phyloP scores from a whole-genome alignment of 2,888 invertebrate species.

The Acrobasis suavella region DNA sequence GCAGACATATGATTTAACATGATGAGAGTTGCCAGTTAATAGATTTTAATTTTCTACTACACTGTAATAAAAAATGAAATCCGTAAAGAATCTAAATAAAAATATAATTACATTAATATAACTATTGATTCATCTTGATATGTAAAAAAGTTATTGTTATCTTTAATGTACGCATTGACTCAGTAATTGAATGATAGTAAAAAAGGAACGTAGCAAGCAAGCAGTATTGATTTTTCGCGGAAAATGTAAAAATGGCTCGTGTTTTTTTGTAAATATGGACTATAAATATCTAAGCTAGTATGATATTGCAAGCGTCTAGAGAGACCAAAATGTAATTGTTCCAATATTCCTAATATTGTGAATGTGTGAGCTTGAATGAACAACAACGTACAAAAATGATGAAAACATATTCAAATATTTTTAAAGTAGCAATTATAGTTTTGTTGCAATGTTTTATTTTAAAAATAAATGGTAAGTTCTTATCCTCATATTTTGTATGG shows the following conservation, averaged over 20 bases:
- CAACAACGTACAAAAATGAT: background rate
- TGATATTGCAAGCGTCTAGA: background rate
- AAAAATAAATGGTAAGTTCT: slow-evolving; percentile 41
- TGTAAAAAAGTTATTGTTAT: no score
- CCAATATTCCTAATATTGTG: background rate
- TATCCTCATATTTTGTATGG: no score
- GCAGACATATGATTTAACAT: slow-evolving; percentile 18
- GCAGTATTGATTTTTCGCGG: slow-evolving; percentile 53
- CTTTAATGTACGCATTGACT: background rate
- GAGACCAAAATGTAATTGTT: background rate
- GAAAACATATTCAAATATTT: slow-evolving; percentile 41
- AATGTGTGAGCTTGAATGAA: background rate
- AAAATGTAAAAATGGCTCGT: slow-evolving; percentile 40
- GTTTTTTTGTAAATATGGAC: slow-evolving; percentile 21
- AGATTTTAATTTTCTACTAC: background rate
- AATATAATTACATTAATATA: no score
- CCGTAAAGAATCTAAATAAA: no score
- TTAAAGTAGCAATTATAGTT: slow-evolving; percentile 41
- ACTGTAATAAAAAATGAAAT: background rate
- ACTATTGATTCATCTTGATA: no score
- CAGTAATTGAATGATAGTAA: slow-evolving; percentile 20
- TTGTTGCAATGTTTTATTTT: slow-evolving; percentile 42
- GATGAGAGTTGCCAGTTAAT: background rate
- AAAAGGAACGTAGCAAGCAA: slow-evolving; percentile 39
- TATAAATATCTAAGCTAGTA: slow-evolving; percentile 26